These are phyloP conservation scores for Corythaeola cristata DNA, from an alignment of 2,113 vertebrate species.

Conservation along the genomic window DNA sequence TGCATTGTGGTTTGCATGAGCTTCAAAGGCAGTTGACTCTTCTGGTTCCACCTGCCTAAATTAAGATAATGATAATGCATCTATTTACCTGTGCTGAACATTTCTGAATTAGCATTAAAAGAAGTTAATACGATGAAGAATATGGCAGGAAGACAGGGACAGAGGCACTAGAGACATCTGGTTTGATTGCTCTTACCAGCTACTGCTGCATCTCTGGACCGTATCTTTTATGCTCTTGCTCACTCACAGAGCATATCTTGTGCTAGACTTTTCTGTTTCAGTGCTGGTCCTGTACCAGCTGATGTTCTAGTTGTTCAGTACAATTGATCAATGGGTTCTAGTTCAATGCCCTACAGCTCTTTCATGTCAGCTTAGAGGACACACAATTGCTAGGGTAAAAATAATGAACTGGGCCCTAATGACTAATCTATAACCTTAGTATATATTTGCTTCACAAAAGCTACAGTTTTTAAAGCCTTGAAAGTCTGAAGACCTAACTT, in stretches of 20 bases:
- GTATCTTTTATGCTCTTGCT: fast-evolving
- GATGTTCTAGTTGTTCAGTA: background rate
- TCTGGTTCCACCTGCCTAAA: background rate
- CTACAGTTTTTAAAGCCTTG: background rate
- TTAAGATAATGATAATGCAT: background rate
- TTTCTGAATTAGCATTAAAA: background rate
- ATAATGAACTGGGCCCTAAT: background rate
- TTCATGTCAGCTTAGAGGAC: background rate
- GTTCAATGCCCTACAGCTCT: background rate
- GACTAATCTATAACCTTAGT: background rate
- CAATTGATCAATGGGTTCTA: background rate
- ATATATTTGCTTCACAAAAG: background rate
- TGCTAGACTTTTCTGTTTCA: background rate
- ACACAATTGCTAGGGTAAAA: background rate
- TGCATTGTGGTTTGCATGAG: background rate
- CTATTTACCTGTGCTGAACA: background rate
- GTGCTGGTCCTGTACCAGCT: background rate
- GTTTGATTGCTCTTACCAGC: background rate
- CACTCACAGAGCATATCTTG: background rate
- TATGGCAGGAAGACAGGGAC: no score
- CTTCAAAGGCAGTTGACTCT: background rate
- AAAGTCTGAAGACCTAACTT: background rate
- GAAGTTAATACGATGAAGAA: background rate
- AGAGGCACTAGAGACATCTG: background rate
- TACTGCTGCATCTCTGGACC: background rate